Percentiles rank a stretch among this genome's conserved stretches.
phyloP scores from a whole-genome alignment of 53 echinoderm and acorn worm species.

The Echinometra lucunter region DNA sequence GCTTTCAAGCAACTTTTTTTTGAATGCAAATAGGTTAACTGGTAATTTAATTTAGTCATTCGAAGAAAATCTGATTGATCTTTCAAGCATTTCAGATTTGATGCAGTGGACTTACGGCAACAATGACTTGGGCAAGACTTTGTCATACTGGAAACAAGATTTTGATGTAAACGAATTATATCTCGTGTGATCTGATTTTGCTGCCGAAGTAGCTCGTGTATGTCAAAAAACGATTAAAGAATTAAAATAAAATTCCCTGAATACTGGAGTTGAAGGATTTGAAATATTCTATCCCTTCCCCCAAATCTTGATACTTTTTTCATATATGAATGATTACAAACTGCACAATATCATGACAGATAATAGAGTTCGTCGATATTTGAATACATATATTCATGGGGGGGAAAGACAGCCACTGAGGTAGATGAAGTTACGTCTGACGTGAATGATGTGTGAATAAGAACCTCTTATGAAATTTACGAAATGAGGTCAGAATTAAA shows the following conservation, averaged over 20 bases:
- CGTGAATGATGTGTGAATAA: too few relatives aligned
- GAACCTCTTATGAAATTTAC: too few relatives aligned
- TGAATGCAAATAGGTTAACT: slow-evolving; percentile 15
- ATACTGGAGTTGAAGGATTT: neutral
- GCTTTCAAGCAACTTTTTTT: neutral
- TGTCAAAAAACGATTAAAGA: neutral
- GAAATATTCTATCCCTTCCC: neutral
- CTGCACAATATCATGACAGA: too few relatives aligned
- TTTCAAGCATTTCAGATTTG: neutral
- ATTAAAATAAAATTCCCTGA: neutral
- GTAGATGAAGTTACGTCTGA: too few relatives aligned
- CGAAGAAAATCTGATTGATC: neutral
- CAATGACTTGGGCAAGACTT: neutral
- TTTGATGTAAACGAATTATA: neutral
- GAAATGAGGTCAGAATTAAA: too few relatives aligned
- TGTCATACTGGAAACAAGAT: neutral
- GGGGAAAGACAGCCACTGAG: too few relatives aligned
- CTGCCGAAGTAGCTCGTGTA: neutral
- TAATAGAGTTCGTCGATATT: too few relatives aligned
- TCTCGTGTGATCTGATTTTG: neutral
- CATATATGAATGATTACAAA: neutral
- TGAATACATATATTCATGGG: too few relatives aligned
- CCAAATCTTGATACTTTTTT: neutral
- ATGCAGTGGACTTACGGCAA: neutral
- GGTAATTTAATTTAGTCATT: neutral